Evolutionary conservation across 2,113 vertebrate genomes (phyloP), one percentile per base, ranked within the genome.

Genomic region (Phalacrocorax brasilianus): DNA sequence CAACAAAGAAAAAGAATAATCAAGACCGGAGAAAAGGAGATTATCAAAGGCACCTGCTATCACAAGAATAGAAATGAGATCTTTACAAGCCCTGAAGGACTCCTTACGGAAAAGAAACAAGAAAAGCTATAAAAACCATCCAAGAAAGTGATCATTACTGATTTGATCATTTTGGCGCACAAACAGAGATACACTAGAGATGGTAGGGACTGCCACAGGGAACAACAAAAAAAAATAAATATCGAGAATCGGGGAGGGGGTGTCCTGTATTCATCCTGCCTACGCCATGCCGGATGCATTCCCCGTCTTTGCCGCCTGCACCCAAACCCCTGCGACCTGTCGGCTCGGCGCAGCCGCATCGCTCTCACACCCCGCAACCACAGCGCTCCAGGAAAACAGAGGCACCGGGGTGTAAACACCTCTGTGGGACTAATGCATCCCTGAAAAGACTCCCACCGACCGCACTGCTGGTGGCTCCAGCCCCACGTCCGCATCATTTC

Each of bases 21-120:
- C 66, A 91, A 83, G 82, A 88, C 56, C 44, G 24, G 32, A 85
- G 61, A 89, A 93, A 89, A 93, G 49, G n/a, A 85, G 66, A 90
- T 88, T 90, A 97, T 94, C 88, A 93, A 94, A 94, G 82, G 52
- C 91, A 97, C 89, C 91, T 91, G 55, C 66, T 85, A 82, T 38
- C 89, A 88, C 89, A 85, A 87, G 85, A 94, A 91, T 16, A 95
- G 87, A 94, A 91, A 88, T 79, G 56, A 94, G 89, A 91, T 76
- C 62, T 88, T 75, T 14, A 83, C 27, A 95, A 96, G 78, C 82
- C 89, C 93, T 91, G 45, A 83, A 96, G 91, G 88, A 79, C 58
- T 89, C 81, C 55, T 95, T 62, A 66, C 3, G 23, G 91, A 89
- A 89, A 91, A 88, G 62, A 61, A 89, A 82, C 62, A 87, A 71